Base-by-base conservation (phyloP, 2,113 vertebrate genomes). In the Oriolus oriolus region DNA sequence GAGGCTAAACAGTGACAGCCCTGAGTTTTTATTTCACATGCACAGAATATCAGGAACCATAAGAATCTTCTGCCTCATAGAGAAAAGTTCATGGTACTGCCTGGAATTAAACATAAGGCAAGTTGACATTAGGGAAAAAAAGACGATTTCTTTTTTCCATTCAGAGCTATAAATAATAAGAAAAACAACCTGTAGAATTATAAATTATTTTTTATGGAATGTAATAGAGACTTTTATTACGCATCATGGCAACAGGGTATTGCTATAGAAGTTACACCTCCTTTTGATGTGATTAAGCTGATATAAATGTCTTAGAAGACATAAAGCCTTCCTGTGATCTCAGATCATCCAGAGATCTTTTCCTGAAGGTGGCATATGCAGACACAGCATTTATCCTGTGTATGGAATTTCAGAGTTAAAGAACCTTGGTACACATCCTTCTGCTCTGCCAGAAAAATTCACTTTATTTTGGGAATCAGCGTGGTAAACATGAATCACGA, bases 121-220 rank as follows among this genome's bases (percentile, higher is more conserved):
- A 87, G 37, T 6, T 10, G 22, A 35, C 10, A 42, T 28, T 28
- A n/a, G 3, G 16, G 50, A 79, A 52, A 74, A 82, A 31, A n/a
- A 2, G 0, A n/a, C n/a, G n/a, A 2, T 24, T 8, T 7, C 0
- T 39, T 80, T 52, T 52, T 83, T 41, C 5, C 5, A 22, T 42
- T 88, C 14, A 49, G 20, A 13, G 5, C 41, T 44, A 66, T 50
- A 10, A 77, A 56, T 49, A 64, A 39, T 2, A 39, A 37, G 39
- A 31, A 74, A 63, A 89, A 44, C 27, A 78, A 39, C 8, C 23
- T 22, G 9, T 27, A 6, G 2, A 45, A 11, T 57, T 59, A 28
- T 37, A 59, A 64, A 37, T 39, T 1, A 33, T 8, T 23, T 69
- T 82, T 22, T 2, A 64, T 9, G 3, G 49, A n/a, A 49, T 64